These are phyloP conservation scores for Sebastes umbrosus DNA, from an alignment of 2,797 vertebrate genomes.

Conservation along the genomic window DNA sequence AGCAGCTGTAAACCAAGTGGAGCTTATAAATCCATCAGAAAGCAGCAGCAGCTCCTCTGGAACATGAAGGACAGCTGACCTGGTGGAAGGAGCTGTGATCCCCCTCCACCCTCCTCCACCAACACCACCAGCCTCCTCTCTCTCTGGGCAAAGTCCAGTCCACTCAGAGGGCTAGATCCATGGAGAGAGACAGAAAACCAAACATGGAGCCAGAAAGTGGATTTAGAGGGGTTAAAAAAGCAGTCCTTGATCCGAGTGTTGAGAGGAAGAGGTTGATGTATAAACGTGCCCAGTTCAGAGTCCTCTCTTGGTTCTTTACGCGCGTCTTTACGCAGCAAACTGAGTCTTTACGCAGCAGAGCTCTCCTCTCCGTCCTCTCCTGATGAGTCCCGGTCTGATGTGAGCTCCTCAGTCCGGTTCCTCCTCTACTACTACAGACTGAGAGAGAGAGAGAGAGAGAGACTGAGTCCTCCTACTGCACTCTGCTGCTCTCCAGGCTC, in stretches of 20 bases:
- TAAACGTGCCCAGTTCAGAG: conserved; percentile 20
- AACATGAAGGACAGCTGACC: conserved; percentile 58
- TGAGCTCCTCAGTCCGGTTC: conserved; percentile 19
- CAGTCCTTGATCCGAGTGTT: background rate
- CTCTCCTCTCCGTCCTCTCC: background rate
- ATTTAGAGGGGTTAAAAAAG: background rate
- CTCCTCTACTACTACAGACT: no score
- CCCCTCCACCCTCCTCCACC: background rate
- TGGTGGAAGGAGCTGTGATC: conserved; percentile 36
- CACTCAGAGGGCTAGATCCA: conserved; percentile 67
- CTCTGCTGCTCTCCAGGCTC: conserved; percentile 43
- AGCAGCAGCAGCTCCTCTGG: background rate
- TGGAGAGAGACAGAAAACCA: background rate
- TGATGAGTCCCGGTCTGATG: background rate
- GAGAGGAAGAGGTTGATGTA: background rate
- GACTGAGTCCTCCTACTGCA: conserved; percentile 35
- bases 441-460: background rate
- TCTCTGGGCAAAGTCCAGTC: conserved; percentile 71
- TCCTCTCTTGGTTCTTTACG: conserved; percentile 12
- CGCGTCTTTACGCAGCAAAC: conserved; percentile 66
- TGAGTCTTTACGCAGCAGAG: no score
- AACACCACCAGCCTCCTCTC: no score
- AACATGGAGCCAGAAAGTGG: background rate
- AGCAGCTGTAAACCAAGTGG: background rate
- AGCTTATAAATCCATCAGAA: conserved; percentile 74